A percentile compares a stretch with the other conserved stretches of the same genome.
Evolutionary conservation across 2,113 vertebrate species (phyloP).

Genomic region (Diglossa brunneiventris): DNA sequence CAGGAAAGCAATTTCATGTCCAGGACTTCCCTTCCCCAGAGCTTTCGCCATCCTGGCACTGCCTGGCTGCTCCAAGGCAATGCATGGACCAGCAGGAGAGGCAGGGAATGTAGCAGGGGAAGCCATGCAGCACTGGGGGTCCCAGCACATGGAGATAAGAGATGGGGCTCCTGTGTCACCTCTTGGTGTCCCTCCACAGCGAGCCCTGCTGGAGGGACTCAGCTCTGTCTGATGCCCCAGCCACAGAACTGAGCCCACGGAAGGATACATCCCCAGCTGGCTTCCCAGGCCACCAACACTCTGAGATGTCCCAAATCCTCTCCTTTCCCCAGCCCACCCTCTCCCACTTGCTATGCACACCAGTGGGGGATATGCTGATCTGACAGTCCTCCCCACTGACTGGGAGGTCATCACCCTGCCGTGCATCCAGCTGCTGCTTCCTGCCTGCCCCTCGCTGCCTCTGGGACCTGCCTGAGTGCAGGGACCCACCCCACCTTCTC

Average conservation of each 20-base stretch:
- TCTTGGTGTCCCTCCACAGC: background rate
- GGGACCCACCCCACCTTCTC: background rate
- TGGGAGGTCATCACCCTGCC: background rate
- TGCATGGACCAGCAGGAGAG: background rate
- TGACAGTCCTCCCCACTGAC: background rate
- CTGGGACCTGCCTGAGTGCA: background rate
- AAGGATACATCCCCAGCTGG: accelerated
- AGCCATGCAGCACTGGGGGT: background rate
- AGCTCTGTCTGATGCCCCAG: background rate
- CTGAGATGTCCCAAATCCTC: background rate
- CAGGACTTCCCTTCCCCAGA: background rate
- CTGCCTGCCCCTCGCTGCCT: background rate
- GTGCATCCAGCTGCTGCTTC: background rate
- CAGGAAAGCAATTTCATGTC: background rate
- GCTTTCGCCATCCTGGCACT: background rate
- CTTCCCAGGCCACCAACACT: background rate
- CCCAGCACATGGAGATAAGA: background rate
- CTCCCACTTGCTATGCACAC: background rate
- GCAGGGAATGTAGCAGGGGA: background rate
- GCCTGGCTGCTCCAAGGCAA: background rate
- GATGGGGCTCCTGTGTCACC: accelerated
- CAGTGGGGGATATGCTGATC: accelerated
- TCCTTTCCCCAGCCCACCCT: background rate
- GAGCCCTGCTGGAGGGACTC: background rate
- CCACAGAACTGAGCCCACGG: background rate